Percentiles rank a stretch among this genome's conserved stretches.
Evolutionary conservation across 2,888 invertebrate species (phyloP).

Genomic region (Ochlodes sylvanus): DNA sequence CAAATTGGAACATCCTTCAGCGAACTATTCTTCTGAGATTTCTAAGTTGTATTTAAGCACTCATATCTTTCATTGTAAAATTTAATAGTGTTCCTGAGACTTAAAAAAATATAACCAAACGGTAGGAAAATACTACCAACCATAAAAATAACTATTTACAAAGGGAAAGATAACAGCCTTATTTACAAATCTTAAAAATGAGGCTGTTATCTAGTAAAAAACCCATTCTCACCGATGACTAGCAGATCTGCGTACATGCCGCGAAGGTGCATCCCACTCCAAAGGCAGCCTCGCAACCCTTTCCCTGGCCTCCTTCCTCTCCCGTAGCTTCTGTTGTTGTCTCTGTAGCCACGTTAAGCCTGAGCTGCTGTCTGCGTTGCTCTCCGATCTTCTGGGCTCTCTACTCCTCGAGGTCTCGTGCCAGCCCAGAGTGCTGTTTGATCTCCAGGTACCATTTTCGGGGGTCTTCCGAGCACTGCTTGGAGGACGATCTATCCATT

Average conservation of each 20-base stretch:
- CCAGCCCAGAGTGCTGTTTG: slow-evolving; percentile 74
- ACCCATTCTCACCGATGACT: slow-evolving; percentile 70
- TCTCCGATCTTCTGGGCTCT: slow-evolving; percentile 74
- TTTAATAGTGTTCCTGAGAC: too few species aligned
- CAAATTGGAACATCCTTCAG: too few species aligned
- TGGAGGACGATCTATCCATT: slow-evolving; percentile 72
- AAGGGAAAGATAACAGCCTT: too few species aligned
- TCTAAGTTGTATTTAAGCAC: too few species aligned
- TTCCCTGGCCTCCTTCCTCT: slow-evolving; percentile 89
- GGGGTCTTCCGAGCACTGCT: slow-evolving; percentile 65
- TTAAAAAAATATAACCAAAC: too few species aligned
- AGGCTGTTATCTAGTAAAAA: too few species aligned
- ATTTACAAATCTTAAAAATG: too few species aligned
- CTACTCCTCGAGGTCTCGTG: slow-evolving; percentile 65
- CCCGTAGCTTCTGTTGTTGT: slow-evolving; percentile 92
- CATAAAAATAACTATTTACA: too few species aligned
- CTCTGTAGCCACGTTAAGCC: slow-evolving; percentile 92
- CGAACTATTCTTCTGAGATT: too few species aligned
- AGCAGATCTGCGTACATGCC: slow-evolving; percentile 79
- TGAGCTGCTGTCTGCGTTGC: slow-evolving; percentile 70
- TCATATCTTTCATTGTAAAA: too few species aligned
- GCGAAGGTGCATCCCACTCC: slow-evolving; percentile 84
- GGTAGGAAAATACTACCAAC: too few species aligned
- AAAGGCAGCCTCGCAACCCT: slow-evolving; percentile 89
- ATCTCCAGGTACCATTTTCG: slow-evolving; percentile 75